Evolutionary conservation across 1,140 invertebrate species (phyloP).

Genomic region (Micrasema minimum): DNA sequence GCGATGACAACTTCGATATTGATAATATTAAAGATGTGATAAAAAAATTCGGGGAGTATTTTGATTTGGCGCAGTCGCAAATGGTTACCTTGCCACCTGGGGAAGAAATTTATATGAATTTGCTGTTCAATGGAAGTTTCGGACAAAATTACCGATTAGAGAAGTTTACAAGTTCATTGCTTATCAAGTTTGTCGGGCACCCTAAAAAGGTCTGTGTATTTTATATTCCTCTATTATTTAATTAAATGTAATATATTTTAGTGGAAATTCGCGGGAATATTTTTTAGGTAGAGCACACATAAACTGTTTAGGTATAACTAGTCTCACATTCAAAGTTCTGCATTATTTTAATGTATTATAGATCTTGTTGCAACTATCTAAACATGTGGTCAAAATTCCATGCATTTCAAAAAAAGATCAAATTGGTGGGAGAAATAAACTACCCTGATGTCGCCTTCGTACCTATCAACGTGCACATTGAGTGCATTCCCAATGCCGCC

Average conservation of each 20-base stretch:
- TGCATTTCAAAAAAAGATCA: slow-evolving; percentile 21
- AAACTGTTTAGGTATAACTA: no score
- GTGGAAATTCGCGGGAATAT: no score
- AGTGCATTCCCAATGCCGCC: slow-evolving; percentile 9
- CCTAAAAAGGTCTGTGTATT: slow-evolving; percentile 23
- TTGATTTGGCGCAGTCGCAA: slow-evolving; percentile 6
- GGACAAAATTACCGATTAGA: slow-evolving; percentile 23
- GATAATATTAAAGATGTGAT: slow-evolving; percentile 31
- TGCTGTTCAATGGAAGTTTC: slow-evolving; percentile 27
- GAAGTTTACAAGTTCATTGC: slow-evolving; percentile 9
- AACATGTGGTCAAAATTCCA: no score
- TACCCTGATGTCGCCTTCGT: slow-evolving; percentile 26
- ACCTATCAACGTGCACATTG: slow-evolving; percentile 10
- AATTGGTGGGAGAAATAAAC: slow-evolving; percentile 27
- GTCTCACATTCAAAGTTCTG: no score
- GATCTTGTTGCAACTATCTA: no score
- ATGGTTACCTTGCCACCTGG: background rate
- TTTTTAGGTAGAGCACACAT: no score
- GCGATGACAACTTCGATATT: slow-evolving; percentile 18
- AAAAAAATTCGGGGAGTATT: slow-evolving; percentile 16
- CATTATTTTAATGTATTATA: no score
- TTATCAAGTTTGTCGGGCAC: slow-evolving; percentile 7
- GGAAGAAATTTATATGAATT: slow-evolving; percentile 22
- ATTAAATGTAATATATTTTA: no score
- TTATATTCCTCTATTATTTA: slow-evolving; percentile 6